phyloP scores from a whole-genome alignment of 2,797 vertebrate species.

The Natrix natrix region DNA sequence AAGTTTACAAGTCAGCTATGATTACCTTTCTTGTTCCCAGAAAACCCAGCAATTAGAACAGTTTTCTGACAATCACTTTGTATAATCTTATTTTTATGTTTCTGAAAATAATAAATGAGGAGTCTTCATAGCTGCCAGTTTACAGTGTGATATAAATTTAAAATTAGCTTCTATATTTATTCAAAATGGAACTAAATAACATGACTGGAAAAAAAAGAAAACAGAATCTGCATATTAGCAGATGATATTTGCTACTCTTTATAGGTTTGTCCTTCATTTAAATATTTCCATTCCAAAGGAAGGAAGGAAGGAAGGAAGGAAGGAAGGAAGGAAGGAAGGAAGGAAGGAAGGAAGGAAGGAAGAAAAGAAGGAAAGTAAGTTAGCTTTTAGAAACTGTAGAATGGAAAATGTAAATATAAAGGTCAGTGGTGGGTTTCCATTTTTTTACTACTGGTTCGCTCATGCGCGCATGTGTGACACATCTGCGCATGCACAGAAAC shows the following conservation, averaged over 20 bases:
- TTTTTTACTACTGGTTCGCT: too few species aligned
- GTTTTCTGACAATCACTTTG: background rate
- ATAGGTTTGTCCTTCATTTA: conserved; percentile 33
- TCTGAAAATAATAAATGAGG: background rate
- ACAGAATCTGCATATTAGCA: conserved; percentile 1
- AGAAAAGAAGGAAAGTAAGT: background rate
- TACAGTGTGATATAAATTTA: background rate
- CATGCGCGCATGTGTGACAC: too few species aligned
- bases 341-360: background rate
- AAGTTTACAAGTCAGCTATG: too few species aligned
- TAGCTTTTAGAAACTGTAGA: background rate
- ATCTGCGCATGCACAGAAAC: too few species aligned
- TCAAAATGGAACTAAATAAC: fast-evolving
- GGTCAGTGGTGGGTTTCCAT: too few species aligned
- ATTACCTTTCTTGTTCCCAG: too few species aligned
- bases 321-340: background rate
- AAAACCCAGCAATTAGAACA: background rate
- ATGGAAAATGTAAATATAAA: background rate
- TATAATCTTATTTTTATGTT: background rate
- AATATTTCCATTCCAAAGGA: conserved; percentile 15
- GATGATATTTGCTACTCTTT: conserved; percentile 25
- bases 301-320: background rate
- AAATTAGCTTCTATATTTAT: background rate
- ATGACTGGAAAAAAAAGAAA: background rate
- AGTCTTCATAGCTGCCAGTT: background rate